Evolutionary conservation across 37 sponge, comb jelly and placozoan genomes (phyloP), one percentile per base, ranked within the genome.

Genomic region (Lycopodina hypogea): DNA sequence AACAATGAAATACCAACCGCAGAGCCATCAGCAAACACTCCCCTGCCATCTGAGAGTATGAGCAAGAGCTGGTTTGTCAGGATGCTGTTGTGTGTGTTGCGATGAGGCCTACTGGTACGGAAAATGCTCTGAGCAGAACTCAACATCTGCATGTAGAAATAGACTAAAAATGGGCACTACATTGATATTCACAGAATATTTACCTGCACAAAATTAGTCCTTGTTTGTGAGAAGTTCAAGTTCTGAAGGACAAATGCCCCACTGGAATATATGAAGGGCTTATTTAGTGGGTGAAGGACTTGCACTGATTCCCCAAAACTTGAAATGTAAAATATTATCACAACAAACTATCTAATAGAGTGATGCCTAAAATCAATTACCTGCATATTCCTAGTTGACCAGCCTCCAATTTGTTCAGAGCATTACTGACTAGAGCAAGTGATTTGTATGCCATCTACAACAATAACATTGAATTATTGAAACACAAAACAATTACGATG

Each of bases 41-140:
- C 99, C 68, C 99, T 86, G 12, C 99, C 99, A 89, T 98, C 99
- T 37, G 96, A 95, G 30, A 98, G 68, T 9, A 98, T 81, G 18
- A 98, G 57, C 79, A 98, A 56, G 38, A 98, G 78, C 82, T 93
- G 96, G 38, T 80, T 81, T 14, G 75, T 75, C 23, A 69, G 71
- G 34, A 36, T 42, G 0, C 56, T 41, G 45, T 45, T 62, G 23
- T 52, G 41, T 21, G 26, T 35, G 15, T 34, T 57, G 0, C 61
- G 19, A 11, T 48, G 53, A n/a, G 45, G 42, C 26, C 24, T 63
- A 59, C 50, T 50, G 18, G 34, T 72, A 50, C 29, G 24, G 56
- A 92, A 87, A 9, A 88, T 56, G 6, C 77, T 50, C 48, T 61
- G 39, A 30, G 86, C 74, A n/a, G 69, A 55, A 28, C 76, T 56